Conservation (phyloP, 2,113 vertebrate genomes). For the Neolamprologus cancellatus region DNA sequence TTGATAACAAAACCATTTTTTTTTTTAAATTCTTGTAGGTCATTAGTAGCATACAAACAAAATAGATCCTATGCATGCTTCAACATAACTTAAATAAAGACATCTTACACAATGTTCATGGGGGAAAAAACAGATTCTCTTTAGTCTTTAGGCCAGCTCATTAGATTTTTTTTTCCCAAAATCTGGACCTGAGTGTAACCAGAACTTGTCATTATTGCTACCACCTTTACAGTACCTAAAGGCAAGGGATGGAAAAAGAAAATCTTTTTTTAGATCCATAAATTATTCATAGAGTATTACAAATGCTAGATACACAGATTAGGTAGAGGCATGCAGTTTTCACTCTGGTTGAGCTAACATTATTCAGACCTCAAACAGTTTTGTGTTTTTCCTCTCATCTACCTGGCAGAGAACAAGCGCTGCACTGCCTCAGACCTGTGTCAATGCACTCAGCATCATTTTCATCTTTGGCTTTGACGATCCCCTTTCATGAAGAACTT, state of each 20-base stretch:
- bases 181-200: not conserved
- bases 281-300: conserved; percentile 39
- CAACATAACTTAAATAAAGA: not conserved
- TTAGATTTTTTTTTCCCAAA: not conserved
- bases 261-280: conserved; percentile 11
- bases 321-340: conserved; percentile 10
- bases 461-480: conserved; percentile 9
- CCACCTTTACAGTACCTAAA: not conserved
- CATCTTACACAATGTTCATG: not conserved
- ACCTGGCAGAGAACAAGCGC: conserved; percentile 11
- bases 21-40: not conserved
- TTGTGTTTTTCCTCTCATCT: conserved; percentile 19
- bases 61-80: not conserved
- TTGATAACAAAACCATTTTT: not conserved
- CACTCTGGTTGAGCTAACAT: not conserved
- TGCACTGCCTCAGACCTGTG: not conserved
- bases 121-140: not conserved
- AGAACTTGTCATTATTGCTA: not conserved
- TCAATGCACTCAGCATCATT: not conserved
- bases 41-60: not conserved
- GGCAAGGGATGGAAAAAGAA: not conserved
- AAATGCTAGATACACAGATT: conserved; percentile 38
- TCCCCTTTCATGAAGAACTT: not conserved
- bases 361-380: conserved; percentile 9
- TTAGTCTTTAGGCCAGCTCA: not conserved